Evolutionary conservation across 2,888 invertebrate genomes (phyloP).

Genomic region (Loripinus fragilis): DNA sequence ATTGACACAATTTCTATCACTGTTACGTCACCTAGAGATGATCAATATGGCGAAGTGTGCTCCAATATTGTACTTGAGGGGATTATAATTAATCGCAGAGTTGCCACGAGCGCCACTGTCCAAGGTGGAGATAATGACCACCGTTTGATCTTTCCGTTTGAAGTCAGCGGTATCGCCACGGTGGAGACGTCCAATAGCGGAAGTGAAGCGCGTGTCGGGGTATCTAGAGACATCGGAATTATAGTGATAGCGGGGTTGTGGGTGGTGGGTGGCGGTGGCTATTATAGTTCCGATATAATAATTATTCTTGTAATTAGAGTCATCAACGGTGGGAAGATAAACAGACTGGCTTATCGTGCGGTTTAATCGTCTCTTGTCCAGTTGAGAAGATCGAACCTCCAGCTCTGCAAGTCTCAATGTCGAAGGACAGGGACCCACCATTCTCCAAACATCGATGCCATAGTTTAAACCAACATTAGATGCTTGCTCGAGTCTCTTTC

Average conservation of each 20-base stretch:
- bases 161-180: background rate
- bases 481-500: too few species aligned
- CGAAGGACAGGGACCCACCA: too few species aligned
- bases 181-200: background rate
- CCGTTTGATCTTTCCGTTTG: background rate
- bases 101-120: background rate
- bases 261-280: background rate
- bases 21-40: too few species aligned
- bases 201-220: background rate
- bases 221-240: background rate
- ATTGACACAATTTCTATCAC: too few species aligned
- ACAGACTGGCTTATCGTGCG: background rate
- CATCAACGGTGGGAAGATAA: too few species aligned
- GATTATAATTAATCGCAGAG: background rate
- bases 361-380: too few species aligned
- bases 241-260: background rate
- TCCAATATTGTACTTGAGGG: background rate
- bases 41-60: background rate
- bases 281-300: background rate
- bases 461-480: too few species aligned
- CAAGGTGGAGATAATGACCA: background rate
- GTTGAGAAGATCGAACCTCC: background rate
- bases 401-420: background rate
- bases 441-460: too few species aligned
- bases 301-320: too few species aligned